These are phyloP conservation scores for Calycopis cecrops DNA, from an alignment of 1,140 invertebrate species.

Conservation along the genomic window DNA sequence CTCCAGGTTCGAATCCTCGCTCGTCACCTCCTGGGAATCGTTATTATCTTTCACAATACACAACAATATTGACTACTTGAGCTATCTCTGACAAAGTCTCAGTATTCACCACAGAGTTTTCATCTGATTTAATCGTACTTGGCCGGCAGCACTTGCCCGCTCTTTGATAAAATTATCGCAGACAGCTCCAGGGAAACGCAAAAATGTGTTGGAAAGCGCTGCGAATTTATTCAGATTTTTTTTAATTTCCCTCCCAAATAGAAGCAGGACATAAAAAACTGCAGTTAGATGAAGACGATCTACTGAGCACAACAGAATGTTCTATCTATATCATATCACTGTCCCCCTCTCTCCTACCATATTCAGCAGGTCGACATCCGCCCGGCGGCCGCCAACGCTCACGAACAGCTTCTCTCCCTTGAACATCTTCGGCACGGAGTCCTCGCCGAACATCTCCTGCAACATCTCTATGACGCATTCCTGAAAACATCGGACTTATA, in stretches of 20 bases:
- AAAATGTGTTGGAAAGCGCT: not conserved
- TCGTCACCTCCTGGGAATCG: conserved; percentile 83
- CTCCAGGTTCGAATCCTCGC: conserved; percentile 89
- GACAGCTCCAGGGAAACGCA: too few species aligned
- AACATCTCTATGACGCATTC: conserved; percentile 95
- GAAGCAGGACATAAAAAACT: too few species aligned
- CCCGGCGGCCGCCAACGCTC: conserved; percentile 88
- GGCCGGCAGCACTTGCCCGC: too few species aligned
- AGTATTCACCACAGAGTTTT: too few species aligned
- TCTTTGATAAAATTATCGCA: too few species aligned
- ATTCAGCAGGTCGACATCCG: conserved; percentile 88
- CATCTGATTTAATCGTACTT: too few species aligned
- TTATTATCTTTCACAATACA: not conserved
- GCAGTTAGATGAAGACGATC: too few species aligned
- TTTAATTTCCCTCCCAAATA: too few species aligned
- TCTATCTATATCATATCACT: not conserved
- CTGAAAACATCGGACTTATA: conserved; percentile 56
- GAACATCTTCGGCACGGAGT: conserved; percentile 95
- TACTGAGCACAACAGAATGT: too few species aligned
- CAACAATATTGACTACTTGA: too few species aligned
- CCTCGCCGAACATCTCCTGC: conserved; percentile 96
- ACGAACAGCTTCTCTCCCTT: conserved; percentile 93
- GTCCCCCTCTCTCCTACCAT: conserved; percentile 75
- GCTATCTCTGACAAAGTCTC: too few species aligned
- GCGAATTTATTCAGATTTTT: not conserved